Conservation (phyloP, 2,888 invertebrate species). For the Leptodirus hochenwartii region DNA sequence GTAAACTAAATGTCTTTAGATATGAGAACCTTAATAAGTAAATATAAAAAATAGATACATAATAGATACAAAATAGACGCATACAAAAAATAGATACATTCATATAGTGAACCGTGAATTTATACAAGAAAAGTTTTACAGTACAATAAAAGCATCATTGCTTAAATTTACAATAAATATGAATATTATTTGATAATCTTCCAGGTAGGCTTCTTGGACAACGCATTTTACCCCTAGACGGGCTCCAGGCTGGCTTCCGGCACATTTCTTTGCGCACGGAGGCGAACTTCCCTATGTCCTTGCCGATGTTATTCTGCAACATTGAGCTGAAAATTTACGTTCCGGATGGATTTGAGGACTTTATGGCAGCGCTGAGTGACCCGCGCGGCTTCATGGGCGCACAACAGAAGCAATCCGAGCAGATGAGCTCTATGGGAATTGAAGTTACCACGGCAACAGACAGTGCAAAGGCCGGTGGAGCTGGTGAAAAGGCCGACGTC, state of each 20-base stretch:
- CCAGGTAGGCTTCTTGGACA: conserved; percentile 74
- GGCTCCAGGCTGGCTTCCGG: conserved; percentile 91
- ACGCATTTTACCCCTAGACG: conserved; percentile 92
- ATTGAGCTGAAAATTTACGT: conserved; percentile 99
- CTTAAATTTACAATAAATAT: too few relatives aligned
- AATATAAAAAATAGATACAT: too few relatives aligned
- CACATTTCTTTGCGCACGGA: conserved; percentile 96
- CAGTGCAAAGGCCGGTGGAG: neutral
- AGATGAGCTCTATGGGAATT: conserved; percentile 91
- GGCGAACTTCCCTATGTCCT: conserved; percentile 96
- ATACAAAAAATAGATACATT: too few relatives aligned
- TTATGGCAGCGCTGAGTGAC: conserved; percentile 95
- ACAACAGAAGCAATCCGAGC: conserved; percentile 71
- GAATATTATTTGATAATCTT: too few relatives aligned
- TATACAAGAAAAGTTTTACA: too few relatives aligned
- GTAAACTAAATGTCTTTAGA: too few relatives aligned
- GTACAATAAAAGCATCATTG: too few relatives aligned
- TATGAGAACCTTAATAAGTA: too few relatives aligned
- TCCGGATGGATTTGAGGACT: conserved; percentile 95
- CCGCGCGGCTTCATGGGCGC: conserved; percentile 82
- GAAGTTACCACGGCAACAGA: conserved; percentile 29
- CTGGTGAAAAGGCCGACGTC: conserved; percentile 35
- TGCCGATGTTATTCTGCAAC: conserved; percentile 97
- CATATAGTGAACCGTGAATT: too few relatives aligned
- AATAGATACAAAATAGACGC: too few relatives aligned